Percentiles rank a stretch among this genome's conserved stretches.
phyloP scores from a whole-genome alignment of 2,888 invertebrate species.

The Opisthograptis luteolata region DNA sequence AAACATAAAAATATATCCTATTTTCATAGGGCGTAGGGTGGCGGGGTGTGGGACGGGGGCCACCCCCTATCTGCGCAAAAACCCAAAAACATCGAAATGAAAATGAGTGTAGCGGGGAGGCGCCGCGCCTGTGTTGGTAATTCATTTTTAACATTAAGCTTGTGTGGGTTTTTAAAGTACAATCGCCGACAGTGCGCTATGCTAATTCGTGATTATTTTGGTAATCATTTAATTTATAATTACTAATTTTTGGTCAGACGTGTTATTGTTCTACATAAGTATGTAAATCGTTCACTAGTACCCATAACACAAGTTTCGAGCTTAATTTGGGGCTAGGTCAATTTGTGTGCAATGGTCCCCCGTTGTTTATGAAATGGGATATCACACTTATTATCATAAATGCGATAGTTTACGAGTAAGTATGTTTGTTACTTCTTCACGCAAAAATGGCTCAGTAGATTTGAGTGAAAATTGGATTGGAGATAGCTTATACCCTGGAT shows the following conservation, averaged over 20 bases:
- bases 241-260: neutral
- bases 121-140: slow-evolving; percentile 78
- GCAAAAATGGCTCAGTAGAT: too few relatives aligned
- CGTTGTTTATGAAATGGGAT: too few relatives aligned
- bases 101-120: slow-evolving; percentile 82
- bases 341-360: too few relatives aligned
- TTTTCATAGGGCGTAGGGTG: slow-evolving; percentile 82
- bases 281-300: too few relatives aligned
- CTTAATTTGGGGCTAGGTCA: too few relatives aligned
- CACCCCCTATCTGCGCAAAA: slow-evolving; percentile 79
- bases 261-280: neutral
- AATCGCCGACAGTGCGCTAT: slow-evolving; percentile 48
- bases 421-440: too few relatives aligned
- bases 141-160: slow-evolving; percentile 84
- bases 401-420: too few relatives aligned
- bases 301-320: too few relatives aligned
- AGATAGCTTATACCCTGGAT: too few relatives aligned
- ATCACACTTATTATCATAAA: too few relatives aligned
- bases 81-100: slow-evolving; percentile 85
- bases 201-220: slow-evolving; percentile 41
- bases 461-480: too few relatives aligned
- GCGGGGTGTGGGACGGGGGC: slow-evolving; percentile 40
- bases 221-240: slow-evolving; percentile 15
- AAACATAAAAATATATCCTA: slow-evolving; percentile 85
- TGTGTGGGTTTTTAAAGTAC: slow-evolving; percentile 84